Percentiles rank a stretch among this genome's conserved stretches.
phyloP scores from a whole-genome alignment of 2,113 vertebrate species.

The Calyptommatus sinebrachiatus region DNA sequence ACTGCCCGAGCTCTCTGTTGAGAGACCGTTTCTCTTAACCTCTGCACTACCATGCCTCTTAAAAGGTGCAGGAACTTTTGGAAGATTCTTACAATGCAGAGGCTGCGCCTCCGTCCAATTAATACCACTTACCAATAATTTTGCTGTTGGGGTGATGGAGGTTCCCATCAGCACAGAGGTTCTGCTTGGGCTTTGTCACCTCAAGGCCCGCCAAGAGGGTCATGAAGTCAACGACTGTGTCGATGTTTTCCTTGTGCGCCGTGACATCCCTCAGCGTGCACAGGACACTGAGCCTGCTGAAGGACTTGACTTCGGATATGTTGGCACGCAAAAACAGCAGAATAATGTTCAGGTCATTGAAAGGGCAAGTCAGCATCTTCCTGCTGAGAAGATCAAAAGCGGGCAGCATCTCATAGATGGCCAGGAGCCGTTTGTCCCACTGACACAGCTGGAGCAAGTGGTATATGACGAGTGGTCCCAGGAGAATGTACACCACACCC shows the following conservation, averaged over 20 bases:
- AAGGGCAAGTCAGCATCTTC: slow-evolving; percentile 86
- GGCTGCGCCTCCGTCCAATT: neutral
- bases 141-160: slow-evolving; percentile 15
- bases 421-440: slow-evolving; percentile 92
- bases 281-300: slow-evolving; percentile 83
- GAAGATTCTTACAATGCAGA: neutral
- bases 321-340: slow-evolving; percentile 91
- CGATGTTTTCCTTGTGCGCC: slow-evolving; percentile 66
- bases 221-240: slow-evolving; percentile 94
- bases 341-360: slow-evolving; percentile 92
- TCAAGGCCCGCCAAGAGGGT: slow-evolving; percentile 86
- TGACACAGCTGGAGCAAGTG: slow-evolving; percentile 86
- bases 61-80: too few relatives aligned
- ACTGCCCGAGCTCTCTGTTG: too few relatives aligned
- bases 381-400: slow-evolving; percentile 86
- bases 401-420: slow-evolving; percentile 91
- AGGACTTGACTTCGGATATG: slow-evolving; percentile 84
- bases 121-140: slow-evolving; percentile 25
- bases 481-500: slow-evolving; percentile 78
- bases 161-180: neutral
- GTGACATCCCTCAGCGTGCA: slow-evolving; percentile 80
- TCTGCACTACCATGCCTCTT: too few relatives aligned
- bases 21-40: too few relatives aligned
- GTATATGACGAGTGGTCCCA: slow-evolving; percentile 84
- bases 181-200: slow-evolving; percentile 63